A percentile compares a stretch with the other conserved stretches of the same genome.
These are phyloP conservation scores for Spinus olivaceus DNA, from an alignment of 2,797 vertebrate genomes.

Conservation along the genomic window DNA sequence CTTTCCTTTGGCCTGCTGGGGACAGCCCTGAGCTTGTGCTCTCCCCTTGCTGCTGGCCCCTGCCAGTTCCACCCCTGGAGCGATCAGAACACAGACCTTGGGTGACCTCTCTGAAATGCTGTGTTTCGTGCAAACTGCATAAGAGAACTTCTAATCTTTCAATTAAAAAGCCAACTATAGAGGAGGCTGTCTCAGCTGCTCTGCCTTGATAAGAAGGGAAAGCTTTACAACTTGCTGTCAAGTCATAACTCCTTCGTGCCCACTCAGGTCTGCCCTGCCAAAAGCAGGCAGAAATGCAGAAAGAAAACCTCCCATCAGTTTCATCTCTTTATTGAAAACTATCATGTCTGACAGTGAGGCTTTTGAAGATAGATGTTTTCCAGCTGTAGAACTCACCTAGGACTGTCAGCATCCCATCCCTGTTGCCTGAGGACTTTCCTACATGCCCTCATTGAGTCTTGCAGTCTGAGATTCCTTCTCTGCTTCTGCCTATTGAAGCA, in stretches of 20 bases:
- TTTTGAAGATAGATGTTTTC: constrained; percentile 52
- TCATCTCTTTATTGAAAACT: constrained; percentile 59
- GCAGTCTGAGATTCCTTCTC: background rate
- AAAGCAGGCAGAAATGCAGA: constrained; percentile 37
- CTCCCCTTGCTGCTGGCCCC: background rate
- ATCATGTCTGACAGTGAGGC: constrained; percentile 47
- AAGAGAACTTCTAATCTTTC: constrained; percentile 58
- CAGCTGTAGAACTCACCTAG: constrained; percentile 52
- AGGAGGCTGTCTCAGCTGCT: constrained; percentile 61
- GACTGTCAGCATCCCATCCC: constrained; percentile 13
- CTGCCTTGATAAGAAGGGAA: constrained; percentile 67
- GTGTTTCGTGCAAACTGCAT: background rate
- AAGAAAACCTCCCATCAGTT: constrained; percentile 43
- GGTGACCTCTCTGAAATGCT: background rate
- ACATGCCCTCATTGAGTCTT: background rate
- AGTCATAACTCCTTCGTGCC: constrained; percentile 8
- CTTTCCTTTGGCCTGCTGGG: background rate
- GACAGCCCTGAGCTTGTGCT: background rate
- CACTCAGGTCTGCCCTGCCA: constrained; percentile 5
- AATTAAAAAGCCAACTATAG: constrained; percentile 61
- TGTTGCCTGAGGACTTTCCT: constrained; percentile 43
- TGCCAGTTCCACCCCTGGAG: background rate
- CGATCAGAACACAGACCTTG: background rate
- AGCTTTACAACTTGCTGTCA: constrained; percentile 49
- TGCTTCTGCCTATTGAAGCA: constrained; percentile 20